Evolutionary conservation across 2,888 invertebrate genomes (phyloP), one percentile per base, ranked within the genome.

Genomic region (Dascillus cervinus): DNA sequence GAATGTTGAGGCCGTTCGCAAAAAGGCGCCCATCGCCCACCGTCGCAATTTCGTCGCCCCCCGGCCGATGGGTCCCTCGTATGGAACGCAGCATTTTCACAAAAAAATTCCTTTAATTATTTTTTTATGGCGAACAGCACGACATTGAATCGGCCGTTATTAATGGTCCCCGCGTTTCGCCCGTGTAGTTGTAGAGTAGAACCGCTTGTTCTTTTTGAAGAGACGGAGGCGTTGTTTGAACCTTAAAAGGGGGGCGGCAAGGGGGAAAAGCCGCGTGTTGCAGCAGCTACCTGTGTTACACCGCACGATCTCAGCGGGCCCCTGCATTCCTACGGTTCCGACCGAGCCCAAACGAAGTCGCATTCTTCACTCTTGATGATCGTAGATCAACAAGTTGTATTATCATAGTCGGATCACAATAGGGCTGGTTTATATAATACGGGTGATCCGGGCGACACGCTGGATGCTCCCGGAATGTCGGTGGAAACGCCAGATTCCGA

Each of bases 291-390:
- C 53, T 61, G 63, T 61, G 56, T 63, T 63, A 63, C 62, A 56
- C 56, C 53, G 52, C 56, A 56, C 57, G 57, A 68, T 58, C 55
- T 59, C 66, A 60, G 63, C 56, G 62, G 65, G 64, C 64, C 63
- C 50, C 51, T 47, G 56, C 63, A 64, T 71, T 72, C 72, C 72
- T 67, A 69, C 71, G 69, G 69, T 67, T 62, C 66, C 68, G 69
- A 43, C 41, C 49, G 46, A 50, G 41, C 44, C 38, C 37, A 33
- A 38, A 47, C 47, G 69, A 69, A 70, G 68, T 62, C 46, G 40
- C 70, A 70, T 70, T 70, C 71, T 70, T 59, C 64, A 53, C 67
- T 65, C 64, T 67, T 66, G 49, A 65, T 64, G 68, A 64, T 62
- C 66, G 65, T 56, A 62, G 60, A 37, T 33, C 32, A 33, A 37